Evolutionary conservation across 2,797 vertebrate genomes (phyloP).

Genomic region (Petrocephalus sullivani): DNA sequence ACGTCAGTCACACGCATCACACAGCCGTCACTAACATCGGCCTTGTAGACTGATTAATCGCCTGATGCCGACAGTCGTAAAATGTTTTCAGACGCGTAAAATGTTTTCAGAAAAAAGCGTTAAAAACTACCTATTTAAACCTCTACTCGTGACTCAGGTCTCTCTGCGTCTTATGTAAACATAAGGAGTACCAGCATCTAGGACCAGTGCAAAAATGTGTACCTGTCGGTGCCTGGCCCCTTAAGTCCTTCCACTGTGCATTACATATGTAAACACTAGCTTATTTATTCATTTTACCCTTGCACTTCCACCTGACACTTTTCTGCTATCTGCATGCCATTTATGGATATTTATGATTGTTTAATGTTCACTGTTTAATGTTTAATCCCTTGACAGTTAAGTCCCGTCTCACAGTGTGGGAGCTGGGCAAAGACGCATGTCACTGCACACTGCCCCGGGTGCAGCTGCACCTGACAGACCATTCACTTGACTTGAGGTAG

Average conservation of each 20-base stretch:
- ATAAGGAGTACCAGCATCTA: background rate
- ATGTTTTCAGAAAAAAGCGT: no score
- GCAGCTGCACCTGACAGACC: background rate
- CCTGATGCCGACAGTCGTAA: background rate
- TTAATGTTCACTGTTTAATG: background rate
- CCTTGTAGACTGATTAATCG: background rate
- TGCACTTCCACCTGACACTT: background rate
- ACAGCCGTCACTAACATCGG: background rate
- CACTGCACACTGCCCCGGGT: background rate
- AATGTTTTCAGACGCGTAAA: no score
- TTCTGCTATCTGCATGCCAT: background rate
- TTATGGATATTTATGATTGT: background rate
- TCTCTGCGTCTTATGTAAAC: background rate
- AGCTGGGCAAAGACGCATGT: background rate
- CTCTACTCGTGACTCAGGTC: background rate
- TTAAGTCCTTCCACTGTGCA: background rate
- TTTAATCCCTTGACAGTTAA: background rate
- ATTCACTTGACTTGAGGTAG: background rate
- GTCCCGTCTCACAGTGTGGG: background rate
- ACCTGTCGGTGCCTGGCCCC: background rate
- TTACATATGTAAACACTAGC: background rate
- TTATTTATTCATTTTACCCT: background rate
- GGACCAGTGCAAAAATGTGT: background rate
- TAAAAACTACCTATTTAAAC: background rate
- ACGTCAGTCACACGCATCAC: background rate